Evolutionary conservation across 2,797 vertebrate species (phyloP).

Genomic region (Enoplosus armatus): DNA sequence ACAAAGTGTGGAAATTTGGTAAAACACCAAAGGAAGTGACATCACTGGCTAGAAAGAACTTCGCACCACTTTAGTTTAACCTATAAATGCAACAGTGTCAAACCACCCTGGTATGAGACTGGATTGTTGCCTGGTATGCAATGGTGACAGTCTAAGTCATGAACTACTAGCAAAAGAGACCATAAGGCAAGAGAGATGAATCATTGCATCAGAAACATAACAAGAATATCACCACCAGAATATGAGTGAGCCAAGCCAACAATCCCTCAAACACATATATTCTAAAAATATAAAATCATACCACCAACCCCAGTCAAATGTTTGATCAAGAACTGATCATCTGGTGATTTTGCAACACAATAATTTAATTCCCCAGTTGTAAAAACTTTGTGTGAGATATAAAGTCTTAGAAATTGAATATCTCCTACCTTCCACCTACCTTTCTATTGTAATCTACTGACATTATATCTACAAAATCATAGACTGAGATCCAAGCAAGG

Average conservation of each 20-base stretch:
- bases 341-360: conserved; percentile 3
- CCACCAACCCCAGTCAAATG: background rate
- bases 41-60: conserved; percentile 14
- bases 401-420: background rate
- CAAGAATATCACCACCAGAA: background rate
- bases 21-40: conserved; percentile 27
- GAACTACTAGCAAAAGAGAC: conserved; percentile 33
- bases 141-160: conserved; percentile 43
- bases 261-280: background rate
- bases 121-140: conserved; percentile 12
- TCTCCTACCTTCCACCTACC: too few species aligned
- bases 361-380: conserved; percentile 4
- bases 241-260: background rate
- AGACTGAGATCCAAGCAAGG: background rate
- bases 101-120: conserved; percentile 39
- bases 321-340: background rate
- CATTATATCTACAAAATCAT: background rate
- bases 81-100: conserved; percentile 25
- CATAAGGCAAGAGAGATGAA: conserved; percentile 18
- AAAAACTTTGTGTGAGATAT: conserved; percentile 14
- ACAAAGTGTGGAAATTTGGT: conserved; percentile 6
- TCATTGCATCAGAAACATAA: conserved; percentile 43
- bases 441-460: too few species aligned
- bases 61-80: conserved; percentile 22
- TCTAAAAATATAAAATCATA: conserved; percentile 1